Conservation (phyloP, 2,797 vertebrate species). For the Vespertilio murinus region DNA sequence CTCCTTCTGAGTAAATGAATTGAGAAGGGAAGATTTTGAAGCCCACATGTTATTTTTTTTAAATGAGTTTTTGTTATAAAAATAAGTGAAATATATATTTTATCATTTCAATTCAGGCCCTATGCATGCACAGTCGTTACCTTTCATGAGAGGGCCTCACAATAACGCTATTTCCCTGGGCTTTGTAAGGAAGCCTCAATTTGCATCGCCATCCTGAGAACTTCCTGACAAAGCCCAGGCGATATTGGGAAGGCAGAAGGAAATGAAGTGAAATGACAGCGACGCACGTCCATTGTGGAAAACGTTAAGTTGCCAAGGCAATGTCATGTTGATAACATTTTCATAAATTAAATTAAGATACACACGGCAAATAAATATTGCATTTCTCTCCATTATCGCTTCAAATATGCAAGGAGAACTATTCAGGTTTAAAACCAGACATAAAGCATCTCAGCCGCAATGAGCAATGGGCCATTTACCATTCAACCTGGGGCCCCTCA, state of each 20-base stretch:
- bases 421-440: constrained; percentile 66
- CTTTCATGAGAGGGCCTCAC: constrained; percentile 71
- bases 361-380: constrained; percentile 69
- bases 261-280: constrained; percentile 74
- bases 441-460: constrained; percentile 32
- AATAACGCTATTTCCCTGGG: constrained; percentile 62
- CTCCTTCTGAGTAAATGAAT: constrained; percentile 54
- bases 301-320: constrained; percentile 73
- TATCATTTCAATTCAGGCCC: constrained; percentile 71
- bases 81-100: constrained; percentile 77
- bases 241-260: constrained; percentile 70
- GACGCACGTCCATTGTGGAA: constrained; percentile 70
- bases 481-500: not conserved
- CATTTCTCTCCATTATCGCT: constrained; percentile 72
- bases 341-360: constrained; percentile 80
- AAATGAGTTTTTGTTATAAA: constrained; percentile 71
- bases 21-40: constrained; percentile 39
- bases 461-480: constrained; percentile 42
- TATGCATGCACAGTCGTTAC: constrained; percentile 69
- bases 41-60: constrained; percentile 11
- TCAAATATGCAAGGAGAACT: constrained; percentile 45
- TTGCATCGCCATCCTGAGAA: constrained; percentile 74
- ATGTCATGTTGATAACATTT: constrained; percentile 69
- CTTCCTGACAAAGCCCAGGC: constrained; percentile 72
- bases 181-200: constrained; percentile 78